Base-by-base conservation (phyloP, 2,113 vertebrate genomes). In the Cricetomys ansorgei region DNA sequence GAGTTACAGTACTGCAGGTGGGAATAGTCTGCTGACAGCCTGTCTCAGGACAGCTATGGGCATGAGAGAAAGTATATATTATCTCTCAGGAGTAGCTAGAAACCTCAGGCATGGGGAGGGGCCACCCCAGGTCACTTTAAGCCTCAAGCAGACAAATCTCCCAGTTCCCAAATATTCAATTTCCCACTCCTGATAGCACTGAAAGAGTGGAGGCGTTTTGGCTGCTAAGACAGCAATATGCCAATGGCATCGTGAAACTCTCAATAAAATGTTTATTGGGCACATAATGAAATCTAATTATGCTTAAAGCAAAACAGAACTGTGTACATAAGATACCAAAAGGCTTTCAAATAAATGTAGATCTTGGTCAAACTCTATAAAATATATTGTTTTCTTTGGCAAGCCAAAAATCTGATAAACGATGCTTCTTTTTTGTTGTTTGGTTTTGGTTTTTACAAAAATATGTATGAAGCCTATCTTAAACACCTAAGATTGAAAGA, bases 251-350 rank as follows among this genome's bases (percentile, higher is more conserved):
- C 93, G 87, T 73, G 70, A 97, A 88, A 94, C 31, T 27, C 17
- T 83, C 93, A 88, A 64, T 97, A 96, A 96, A 97, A 96, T 50
- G 48, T 96, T 98, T 96, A 97, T 94, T 96, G 95, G 87, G 95
- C 87, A 96, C 96, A 94, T 93, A 96, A 95, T 97, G 84, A 94
- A 97, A 96, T 90, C 89, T 91, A 95, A 94, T 91, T 91, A 93
- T 57, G 34, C 89, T 94, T 90, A 76, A 95, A 96, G 40, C 37
- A 96, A 96, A 97, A 94, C 50, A 76, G 73, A 81, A 67, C 75
- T 86, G 75, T 94, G 91, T 84, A 92, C 73, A 43, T 50, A 97
- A 94, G 83, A 91, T 81, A 87, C 81, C 40, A 76, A 11, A 40
- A 90, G 25, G 31, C 43, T 43, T 65, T 87, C 27, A 27, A 69